A percentile compares a stretch with the other conserved stretches of the same genome.
Evolutionary conservation across 2,113 vertebrate genomes (phyloP).

Genomic region (Serilophus lunatus): DNA sequence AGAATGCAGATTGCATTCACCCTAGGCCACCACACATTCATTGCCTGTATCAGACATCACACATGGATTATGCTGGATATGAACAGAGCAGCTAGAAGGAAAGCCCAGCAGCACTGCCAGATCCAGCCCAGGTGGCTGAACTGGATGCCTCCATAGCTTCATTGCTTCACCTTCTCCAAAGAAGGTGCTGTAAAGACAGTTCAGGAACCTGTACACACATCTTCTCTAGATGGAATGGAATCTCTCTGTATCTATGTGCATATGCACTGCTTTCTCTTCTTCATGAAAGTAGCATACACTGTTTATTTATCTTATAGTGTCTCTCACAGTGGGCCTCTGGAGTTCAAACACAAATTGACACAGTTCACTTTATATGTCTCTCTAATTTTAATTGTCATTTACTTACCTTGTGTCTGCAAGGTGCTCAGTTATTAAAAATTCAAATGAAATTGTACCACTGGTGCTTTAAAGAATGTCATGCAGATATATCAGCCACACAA

Average conservation of each 20-base stretch:
- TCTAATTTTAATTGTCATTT: background rate
- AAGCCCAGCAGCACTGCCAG: background rate
- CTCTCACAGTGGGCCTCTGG: background rate
- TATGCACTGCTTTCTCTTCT: background rate
- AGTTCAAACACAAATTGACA: background rate
- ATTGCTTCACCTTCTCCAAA: background rate
- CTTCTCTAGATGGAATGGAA: background rate
- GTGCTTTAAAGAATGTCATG: background rate
- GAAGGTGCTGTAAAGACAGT: background rate
- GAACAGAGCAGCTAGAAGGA: background rate
- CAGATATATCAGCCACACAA: background rate
- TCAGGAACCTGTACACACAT: background rate
- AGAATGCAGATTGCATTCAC: background rate
- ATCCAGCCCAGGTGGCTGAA: too few relatives aligned
- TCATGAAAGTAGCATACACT: background rate
- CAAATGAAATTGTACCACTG: background rate
- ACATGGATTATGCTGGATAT: background rate
- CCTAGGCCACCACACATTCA: fast-evolving
- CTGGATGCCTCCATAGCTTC: background rate
- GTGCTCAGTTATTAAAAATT: constrained; percentile 17
- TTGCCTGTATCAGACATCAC: fast-evolving
- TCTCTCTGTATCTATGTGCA: background rate
- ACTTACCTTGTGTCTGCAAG: background rate
- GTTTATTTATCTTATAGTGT: background rate
- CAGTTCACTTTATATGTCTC: background rate